phyloP scores from a whole-genome alignment of 2,888 invertebrate genomes.

The Lepidocyrtoides sp. region DNA sequence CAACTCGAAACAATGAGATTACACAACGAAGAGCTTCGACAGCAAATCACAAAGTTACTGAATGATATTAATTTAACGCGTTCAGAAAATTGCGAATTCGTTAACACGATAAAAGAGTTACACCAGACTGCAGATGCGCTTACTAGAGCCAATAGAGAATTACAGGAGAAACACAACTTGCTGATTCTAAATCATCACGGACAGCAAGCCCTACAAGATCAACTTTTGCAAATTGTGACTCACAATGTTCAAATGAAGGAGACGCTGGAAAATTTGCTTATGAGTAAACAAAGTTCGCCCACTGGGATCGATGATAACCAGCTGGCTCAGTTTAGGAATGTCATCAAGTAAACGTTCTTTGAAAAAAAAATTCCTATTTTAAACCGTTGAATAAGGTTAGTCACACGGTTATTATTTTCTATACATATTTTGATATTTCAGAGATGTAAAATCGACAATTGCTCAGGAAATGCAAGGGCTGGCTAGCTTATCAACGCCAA shows the following conservation, averaged over 20 bases:
- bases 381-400: neutral
- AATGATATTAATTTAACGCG: slow-evolving; percentile 77
- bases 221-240: slow-evolving; percentile 66
- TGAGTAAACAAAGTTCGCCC: slow-evolving; percentile 49
- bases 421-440: slow-evolving; percentile 37
- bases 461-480: slow-evolving; percentile 80
- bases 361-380: neutral
- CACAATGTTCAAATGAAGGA: slow-evolving; percentile 80
- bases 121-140: slow-evolving; percentile 79
- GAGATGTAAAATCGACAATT: slow-evolving; percentile 81
- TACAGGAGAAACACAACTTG: slow-evolving; percentile 59
- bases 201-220: slow-evolving; percentile 76
- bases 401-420: neutral
- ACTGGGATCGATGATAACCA: slow-evolving; percentile 67
- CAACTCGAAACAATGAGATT: slow-evolving; percentile 58
- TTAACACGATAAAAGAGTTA: slow-evolving; percentile 79
- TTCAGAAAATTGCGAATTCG: slow-evolving; percentile 75
- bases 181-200: slow-evolving; percentile 73
- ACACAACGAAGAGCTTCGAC: slow-evolving; percentile 69
- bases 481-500: neutral
- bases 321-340: slow-evolving; percentile 75
- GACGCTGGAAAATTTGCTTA: slow-evolving; percentile 62
- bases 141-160: slow-evolving; percentile 70
- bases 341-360: slow-evolving; percentile 73
- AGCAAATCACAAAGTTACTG: slow-evolving; percentile 64